Evolutionary conservation across 2,113 vertebrate genomes (phyloP).

Genomic region (Nettapus auritus): DNA sequence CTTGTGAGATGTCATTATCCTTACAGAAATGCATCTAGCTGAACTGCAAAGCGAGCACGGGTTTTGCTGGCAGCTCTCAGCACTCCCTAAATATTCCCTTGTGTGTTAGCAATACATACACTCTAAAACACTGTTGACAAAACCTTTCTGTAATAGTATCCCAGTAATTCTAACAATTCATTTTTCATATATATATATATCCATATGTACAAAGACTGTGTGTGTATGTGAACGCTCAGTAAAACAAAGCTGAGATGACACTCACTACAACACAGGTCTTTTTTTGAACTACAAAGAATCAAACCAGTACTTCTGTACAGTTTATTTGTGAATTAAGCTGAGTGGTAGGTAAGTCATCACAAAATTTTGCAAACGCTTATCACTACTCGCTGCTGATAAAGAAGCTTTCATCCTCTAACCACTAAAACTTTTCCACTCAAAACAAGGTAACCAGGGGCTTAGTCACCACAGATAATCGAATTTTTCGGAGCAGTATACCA

Average conservation of each 20-base stretch:
- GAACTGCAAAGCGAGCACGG: rapidly evolving
- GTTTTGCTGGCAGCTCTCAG: background rate
- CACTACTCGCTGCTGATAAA: background rate
- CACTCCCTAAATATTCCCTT: background rate
- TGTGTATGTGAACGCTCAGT: background rate
- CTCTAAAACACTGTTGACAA: background rate
- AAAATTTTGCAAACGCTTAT: background rate
- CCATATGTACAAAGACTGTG: background rate
- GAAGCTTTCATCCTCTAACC: background rate
- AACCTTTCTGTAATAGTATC: background rate
- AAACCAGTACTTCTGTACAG: background rate
- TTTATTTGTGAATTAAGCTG: background rate
- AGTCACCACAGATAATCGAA: background rate
- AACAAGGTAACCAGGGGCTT: background rate
- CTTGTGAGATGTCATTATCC: background rate
- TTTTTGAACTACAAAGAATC: background rate
- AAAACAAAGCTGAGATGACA: background rate
- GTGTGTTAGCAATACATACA: background rate
- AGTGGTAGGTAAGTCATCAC: background rate
- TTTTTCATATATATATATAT: background rate
- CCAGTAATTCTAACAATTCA: background rate
- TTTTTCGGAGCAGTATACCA: background rate
- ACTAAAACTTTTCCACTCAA: background rate
- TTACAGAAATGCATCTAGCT: background rate
- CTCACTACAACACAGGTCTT: background rate